Evolutionary conservation across 2,113 vertebrate species (phyloP), one percentile per base, ranked within the genome.

Genomic region (Oryzias woworae): DNA sequence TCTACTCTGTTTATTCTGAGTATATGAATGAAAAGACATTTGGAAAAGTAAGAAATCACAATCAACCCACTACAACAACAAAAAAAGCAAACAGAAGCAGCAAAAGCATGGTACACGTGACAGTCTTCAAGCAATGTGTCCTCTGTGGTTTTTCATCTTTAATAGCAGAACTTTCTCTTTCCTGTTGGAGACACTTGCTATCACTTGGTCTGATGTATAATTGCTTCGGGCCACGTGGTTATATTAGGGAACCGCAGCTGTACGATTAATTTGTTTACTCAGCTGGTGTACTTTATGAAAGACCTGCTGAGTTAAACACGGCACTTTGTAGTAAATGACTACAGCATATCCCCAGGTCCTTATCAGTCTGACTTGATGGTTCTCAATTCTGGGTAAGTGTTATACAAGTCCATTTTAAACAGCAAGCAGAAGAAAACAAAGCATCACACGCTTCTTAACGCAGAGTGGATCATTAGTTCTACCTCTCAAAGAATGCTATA

Each of bases 261-360:
- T 73, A 71, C 78, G 75, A 92, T 89, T 89, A 82, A 91, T 92
- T 88, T 92, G 88, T 92, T 91, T 92, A 90, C 89, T 85, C 75
- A 75, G 72, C 77, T 82, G 82, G 77, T 82, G 69, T 83, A 81
- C 85, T 85, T 81, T 75, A 86, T 86, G 85, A 88, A 86, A 81
- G 50, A 79, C 87, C 85, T 72, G 66, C 78, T 66, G 84, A 85
- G 84, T 81, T 89, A 76, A 89, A 89, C 83, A 75, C 83, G 81
- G 85, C 90, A 88, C 86, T 90, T 82, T 64, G 81, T 61, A 66
- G 77, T 90, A 90, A 91, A 89, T 90, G 90, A 89, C 88, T 83
- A 72, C 66, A 86, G 80, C 80, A 75, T 78, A 86, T 92, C 81
- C 77, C 79, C 69, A 62, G 80, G 75, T 90, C 73, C 83, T 88